Percentiles rank a stretch among this genome's conserved stretches.
Evolutionary conservation across 2,113 vertebrate species (phyloP).

Genomic region (Chitala chitala): DNA sequence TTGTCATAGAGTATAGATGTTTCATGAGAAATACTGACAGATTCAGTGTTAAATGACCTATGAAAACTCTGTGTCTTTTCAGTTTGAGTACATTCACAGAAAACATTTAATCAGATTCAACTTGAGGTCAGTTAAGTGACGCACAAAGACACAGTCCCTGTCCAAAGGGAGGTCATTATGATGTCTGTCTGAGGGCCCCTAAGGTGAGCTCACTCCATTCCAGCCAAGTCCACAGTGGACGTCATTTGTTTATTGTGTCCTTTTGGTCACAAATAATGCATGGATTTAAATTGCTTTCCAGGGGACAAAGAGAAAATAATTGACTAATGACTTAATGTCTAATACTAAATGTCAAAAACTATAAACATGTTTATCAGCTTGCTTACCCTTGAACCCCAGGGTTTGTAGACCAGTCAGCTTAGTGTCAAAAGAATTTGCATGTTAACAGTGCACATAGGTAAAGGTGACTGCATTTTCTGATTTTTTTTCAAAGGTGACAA

Average conservation of each 20-base stretch:
- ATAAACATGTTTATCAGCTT: slow-evolving; percentile 20
- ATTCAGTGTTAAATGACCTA: too few species aligned
- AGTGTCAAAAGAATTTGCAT: too few species aligned
- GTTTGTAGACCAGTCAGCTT: neutral
- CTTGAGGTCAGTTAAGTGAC: slow-evolving; percentile 4
- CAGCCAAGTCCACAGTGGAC: neutral
- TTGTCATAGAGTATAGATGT: too few species aligned
- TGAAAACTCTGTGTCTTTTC: too few species aligned
- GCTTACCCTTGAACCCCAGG: neutral
- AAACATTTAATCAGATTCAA: neutral
- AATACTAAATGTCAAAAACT: too few species aligned
- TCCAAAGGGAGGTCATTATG: slow-evolving; percentile 20
- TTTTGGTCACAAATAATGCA: slow-evolving; percentile 1
- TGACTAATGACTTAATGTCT: slow-evolving; percentile 22
- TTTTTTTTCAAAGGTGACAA: neutral
- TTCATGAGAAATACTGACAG: too few species aligned
- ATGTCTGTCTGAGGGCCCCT: neutral
- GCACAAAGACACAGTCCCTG: neutral
- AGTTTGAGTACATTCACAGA: too few species aligned
- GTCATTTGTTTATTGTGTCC: slow-evolving; percentile 8
- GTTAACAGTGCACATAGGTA: too few species aligned
- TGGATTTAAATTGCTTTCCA: slow-evolving; percentile 19
- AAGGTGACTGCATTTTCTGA: neutral
- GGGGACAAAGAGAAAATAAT: neutral
- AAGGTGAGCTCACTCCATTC: neutral